These are phyloP conservation scores for Gila robusta DNA, from an alignment of 2,797 vertebrate species.

Conservation along the genomic window DNA sequence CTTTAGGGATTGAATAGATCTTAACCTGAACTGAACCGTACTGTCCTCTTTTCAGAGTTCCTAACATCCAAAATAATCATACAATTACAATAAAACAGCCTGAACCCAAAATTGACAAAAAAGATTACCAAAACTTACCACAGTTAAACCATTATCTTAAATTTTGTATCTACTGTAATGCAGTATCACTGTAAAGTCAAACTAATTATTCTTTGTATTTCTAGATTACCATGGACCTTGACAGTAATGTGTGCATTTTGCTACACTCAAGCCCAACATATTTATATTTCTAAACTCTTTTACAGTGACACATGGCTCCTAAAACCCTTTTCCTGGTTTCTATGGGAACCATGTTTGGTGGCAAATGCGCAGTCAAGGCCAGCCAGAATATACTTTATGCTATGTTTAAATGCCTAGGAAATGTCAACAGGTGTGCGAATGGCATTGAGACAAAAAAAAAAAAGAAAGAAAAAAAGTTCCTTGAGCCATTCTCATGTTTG, in stretches of 20 bases:
- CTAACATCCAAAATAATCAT: neutral
- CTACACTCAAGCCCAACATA: neutral
- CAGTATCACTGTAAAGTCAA: neutral
- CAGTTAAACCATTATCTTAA: neutral
- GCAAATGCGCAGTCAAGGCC: neutral
- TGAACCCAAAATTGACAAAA: neutral
- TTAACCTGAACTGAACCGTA: neutral
- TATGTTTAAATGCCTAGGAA: neutral
- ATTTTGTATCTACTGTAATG: neutral
- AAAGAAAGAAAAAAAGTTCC: neutral
- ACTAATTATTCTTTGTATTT: neutral
- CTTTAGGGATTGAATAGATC: neutral
- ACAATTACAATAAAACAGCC: neutral
- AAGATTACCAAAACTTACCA: neutral
- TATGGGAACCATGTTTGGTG: neutral
- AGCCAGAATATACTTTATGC: neutral
- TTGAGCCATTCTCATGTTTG: constrained; percentile 24
- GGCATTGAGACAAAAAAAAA: neutral
- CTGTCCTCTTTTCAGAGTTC: neutral
- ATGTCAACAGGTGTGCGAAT: constrained; percentile 22
- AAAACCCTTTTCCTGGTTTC: constrained; percentile 1
- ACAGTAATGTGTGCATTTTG: neutral
- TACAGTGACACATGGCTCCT: neutral
- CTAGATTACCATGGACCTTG: neutral
- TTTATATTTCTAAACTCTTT: neutral